A percentile compares a stretch with the other conserved stretches of the same genome.
Conservation (phyloP, 2,888 invertebrate genomes). For the Macrophya alboannulata region DNA sequence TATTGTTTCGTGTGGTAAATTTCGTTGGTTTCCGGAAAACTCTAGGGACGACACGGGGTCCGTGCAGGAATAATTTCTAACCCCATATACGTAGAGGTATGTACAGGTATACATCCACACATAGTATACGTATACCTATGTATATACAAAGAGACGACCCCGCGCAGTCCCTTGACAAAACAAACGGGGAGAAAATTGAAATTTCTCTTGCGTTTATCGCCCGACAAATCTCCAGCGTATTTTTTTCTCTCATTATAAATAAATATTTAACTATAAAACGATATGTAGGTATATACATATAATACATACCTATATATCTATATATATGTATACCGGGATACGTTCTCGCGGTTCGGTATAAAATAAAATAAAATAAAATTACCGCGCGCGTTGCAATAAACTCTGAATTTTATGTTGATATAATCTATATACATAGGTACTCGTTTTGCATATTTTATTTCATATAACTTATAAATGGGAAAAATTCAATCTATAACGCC, state of each 20-base stretch:
- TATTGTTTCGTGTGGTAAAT: slow-evolving; percentile 34
- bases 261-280: not conserved
- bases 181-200: slow-evolving; percentile 44
- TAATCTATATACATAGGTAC: too few relatives aligned
- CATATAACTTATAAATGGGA: not conserved
- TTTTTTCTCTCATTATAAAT: not conserved
- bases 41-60: not conserved
- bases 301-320: slow-evolving; percentile 17
- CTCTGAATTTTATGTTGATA: not conserved
- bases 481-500: not conserved
- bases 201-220: slow-evolving; percentile 23
- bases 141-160: not conserved
- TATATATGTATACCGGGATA: too few relatives aligned
- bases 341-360: slow-evolving; percentile 3
- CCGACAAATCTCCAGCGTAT: not conserved
- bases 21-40: not conserved
- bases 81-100: not conserved
- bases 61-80: not conserved
- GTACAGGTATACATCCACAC: too few relatives aligned
- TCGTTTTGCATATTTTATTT: not conserved
- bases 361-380: not conserved
- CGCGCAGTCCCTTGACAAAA: not conserved
- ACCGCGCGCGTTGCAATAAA: not conserved
- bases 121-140: not conserved
- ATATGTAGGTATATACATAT: not conserved